Evolutionary conservation across 2,888 invertebrate genomes (phyloP), one percentile per base, ranked within the genome.

Genomic region (Ecdyonurus torrentis): DNA sequence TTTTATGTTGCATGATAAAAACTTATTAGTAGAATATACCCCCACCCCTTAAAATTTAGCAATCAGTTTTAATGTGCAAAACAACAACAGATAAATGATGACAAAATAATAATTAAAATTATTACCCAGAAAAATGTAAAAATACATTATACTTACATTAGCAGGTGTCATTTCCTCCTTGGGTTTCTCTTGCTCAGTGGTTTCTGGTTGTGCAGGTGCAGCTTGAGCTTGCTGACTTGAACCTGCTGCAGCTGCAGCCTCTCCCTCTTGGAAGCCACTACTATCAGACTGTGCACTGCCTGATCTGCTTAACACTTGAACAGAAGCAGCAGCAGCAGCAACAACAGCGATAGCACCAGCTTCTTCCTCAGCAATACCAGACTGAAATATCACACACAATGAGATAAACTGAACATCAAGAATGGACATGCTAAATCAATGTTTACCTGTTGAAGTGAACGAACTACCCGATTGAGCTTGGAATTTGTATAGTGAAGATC

Each of bases 281-380:
- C 63, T 63, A 24, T 63, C 63, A 1, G 63, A 63, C n/a, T 63
- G 63, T 2, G 63, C 63, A 25, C 63, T 63, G 19, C 63, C 63
- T 7, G 63, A 50, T n/a, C 63, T 37, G 10, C 59, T 52, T n/a
- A 55, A n/a, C n/a, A 55, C 22, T 5, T 5, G 7, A 5, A 20
- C 55, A 20, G 15, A 7, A 55, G 55, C 55, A 10, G 10, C 18
- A 50, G 50, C 10, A 7, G 50, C n/a, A n/a, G n/a, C n/a, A n/a
- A n/a, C n/a, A n/a, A n/a, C n/a, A n/a, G n/a, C n/a, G n/a, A n/a
- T n/a, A n/a, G n/a, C n/a, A n/a, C n/a, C n/a, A 5, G 37, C 7
- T 15, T 37, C 37, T 37, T 37, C 37, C 37, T 37, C 37, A 10
- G 37, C 37, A 15, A 37, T 37, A 15, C 37, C 37, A 37, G 15